Conservation (phyloP, 2,797 vertebrate species). For the Vireo griseus region DNA sequence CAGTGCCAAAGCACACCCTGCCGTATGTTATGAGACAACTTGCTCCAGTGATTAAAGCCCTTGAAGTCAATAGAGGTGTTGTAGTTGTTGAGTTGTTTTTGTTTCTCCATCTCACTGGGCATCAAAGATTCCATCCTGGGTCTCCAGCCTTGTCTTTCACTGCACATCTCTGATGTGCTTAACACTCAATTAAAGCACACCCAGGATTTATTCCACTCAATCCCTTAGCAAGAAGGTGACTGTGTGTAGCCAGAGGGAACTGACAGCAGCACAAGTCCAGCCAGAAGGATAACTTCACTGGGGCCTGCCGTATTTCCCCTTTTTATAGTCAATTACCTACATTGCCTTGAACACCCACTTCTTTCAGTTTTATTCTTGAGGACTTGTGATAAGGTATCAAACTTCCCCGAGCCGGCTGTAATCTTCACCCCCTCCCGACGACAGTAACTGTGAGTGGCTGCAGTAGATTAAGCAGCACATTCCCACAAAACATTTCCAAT, state of each 20-base stretch:
- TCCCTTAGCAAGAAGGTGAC: neutral
- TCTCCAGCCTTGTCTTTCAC: neutral
- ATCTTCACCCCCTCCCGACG: neutral
- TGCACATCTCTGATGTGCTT: neutral
- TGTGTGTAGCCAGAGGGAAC: neutral
- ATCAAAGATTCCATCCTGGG: neutral
- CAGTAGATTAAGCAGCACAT: slow-evolving; percentile 44
- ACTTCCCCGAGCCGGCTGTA: neutral
- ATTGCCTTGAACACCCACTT: neutral
- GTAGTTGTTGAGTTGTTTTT: neutral
- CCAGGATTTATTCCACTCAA: neutral
- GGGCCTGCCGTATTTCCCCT: neutral
- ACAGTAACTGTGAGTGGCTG: neutral
- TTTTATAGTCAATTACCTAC: neutral
- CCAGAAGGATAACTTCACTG: neutral
- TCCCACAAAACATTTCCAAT: slow-evolving; percentile 38
- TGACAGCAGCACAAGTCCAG: neutral
- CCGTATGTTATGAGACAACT: neutral
- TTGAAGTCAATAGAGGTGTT: neutral
- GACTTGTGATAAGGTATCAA: neutral
- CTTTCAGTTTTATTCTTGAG: slow-evolving; percentile 11
- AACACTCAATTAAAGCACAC: neutral
- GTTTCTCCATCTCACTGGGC: neutral
- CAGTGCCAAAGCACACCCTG: neutral
- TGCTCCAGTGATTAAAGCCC: neutral